A percentile compares a stretch with the other conserved stretches of the same genome.
Evolutionary conservation across 2,888 invertebrate genomes (phyloP).

Genomic region (Yponomeuta sedellus): DNA sequence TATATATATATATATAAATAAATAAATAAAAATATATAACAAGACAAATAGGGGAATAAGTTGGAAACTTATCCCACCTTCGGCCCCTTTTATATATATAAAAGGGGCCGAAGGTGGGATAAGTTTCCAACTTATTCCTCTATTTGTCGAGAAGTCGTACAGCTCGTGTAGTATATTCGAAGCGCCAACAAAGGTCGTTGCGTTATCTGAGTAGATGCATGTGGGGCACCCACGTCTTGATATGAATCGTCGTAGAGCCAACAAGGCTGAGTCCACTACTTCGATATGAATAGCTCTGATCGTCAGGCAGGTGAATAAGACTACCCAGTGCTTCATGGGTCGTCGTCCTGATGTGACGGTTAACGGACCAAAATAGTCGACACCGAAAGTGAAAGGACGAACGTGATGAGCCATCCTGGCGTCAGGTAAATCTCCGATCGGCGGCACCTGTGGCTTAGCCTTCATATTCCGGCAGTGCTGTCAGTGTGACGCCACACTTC

Average conservation of each 20-base stretch:
- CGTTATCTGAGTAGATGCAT: neutral
- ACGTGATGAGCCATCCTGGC: neutral
- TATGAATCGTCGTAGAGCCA: neutral
- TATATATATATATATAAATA: too few relatives aligned
- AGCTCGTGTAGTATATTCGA: neutral
- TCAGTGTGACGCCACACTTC: neutral
- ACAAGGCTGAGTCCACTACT: neutral
- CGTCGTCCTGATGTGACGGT: neutral
- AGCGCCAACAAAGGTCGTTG: neutral
- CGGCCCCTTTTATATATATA: neutral
- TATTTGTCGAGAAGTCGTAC: too few relatives aligned
- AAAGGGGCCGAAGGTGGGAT: neutral
- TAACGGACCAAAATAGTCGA: constrained; percentile 1
- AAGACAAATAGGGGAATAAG: too few relatives aligned
- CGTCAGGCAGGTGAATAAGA: neutral
- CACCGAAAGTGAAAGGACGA: neutral
- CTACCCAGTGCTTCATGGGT: neutral
- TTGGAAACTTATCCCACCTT: too few relatives aligned
- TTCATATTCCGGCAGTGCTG: neutral
- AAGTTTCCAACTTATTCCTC: neutral
- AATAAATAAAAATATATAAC: too few relatives aligned
- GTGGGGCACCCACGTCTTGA: neutral
- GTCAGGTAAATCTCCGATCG: constrained; percentile 1
- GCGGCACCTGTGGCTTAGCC: neutral
- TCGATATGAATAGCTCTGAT: neutral